These are phyloP conservation scores for Brachycybe producta DNA, from an alignment of 2,888 invertebrate species.

Conservation along the genomic window DNA sequence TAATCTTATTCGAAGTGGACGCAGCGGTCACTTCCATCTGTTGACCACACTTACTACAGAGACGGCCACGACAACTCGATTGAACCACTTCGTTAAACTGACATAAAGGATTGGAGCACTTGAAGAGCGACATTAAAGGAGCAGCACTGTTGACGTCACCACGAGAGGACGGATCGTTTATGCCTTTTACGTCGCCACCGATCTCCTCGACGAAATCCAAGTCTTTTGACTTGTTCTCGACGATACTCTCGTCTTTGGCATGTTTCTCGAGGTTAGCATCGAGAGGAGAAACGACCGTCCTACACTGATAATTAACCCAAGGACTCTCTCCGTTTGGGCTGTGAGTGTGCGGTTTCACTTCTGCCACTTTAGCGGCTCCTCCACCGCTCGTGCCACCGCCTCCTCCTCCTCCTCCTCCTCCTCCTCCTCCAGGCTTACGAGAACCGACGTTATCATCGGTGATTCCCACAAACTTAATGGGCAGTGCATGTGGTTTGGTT, in stretches of 20 bases:
- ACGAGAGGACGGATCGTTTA: not conserved
- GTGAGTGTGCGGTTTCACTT: not conserved
- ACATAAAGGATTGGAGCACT: constrained; percentile 9
- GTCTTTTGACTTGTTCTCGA: constrained; percentile 34
- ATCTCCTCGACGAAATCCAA: not conserved
- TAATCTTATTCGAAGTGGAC: not conserved
- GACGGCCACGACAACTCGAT: constrained; percentile 7
- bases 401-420: not conserved
- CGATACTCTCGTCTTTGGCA: constrained; percentile 33
- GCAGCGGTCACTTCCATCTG: constrained; percentile 12
- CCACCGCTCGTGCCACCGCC: not conserved
- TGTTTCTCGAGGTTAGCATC: constrained; percentile 29
- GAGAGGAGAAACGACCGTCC: not conserved
- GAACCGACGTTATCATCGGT: constrained; percentile 7
- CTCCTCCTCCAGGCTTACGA: not conserved
- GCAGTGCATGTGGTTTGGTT: constrained; percentile 29
- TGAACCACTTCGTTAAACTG: constrained; percentile 17
- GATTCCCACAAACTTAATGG: constrained; percentile 33
- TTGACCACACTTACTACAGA: constrained; percentile 17
- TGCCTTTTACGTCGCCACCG: not conserved
- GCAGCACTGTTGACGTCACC: not conserved
- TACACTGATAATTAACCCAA: too few relatives aligned
- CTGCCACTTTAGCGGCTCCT: not conserved
- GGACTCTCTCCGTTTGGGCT: not conserved
- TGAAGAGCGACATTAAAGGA: not conserved